Conservation (phyloP, 2,113 vertebrate genomes). For the Camelus dromedarius region DNA sequence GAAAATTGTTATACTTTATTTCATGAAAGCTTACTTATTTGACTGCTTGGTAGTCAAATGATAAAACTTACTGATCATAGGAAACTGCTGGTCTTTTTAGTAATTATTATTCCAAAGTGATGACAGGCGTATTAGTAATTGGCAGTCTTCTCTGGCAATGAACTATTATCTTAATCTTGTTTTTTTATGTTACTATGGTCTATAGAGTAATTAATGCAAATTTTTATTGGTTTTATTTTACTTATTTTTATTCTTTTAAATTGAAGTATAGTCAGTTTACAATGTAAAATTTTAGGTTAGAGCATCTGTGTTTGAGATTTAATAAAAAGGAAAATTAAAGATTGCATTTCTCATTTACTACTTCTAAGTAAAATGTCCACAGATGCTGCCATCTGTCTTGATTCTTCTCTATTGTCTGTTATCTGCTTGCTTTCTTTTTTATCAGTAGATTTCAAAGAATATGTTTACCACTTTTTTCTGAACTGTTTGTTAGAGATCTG, state of each 20-base stretch:
- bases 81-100: slow-evolving; percentile 25
- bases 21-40: slow-evolving; percentile 1
- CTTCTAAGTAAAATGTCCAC: background rate
- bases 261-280: no score
- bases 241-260: no score
- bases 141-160: background rate
- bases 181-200: background rate
- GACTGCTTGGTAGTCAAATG: background rate
- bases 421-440: background rate
- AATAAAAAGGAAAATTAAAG: slow-evolving; percentile 35
- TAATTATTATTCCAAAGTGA: slow-evolving; percentile 19
- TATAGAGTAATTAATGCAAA: background rate
- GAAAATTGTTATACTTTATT: slow-evolving; percentile 2
- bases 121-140: slow-evolving; percentile 8
- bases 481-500: background rate
- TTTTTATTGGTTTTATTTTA: no score
- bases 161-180: slow-evolving; percentile 29
- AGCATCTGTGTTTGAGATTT: background rate
- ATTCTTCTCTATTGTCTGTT: background rate
- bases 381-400: background rate
- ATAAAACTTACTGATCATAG: background rate
- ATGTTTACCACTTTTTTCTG: background rate
- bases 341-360: background rate
- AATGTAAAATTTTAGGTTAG: background rate
- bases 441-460: background rate